Conservation (phyloP, 2,113 vertebrate species). For the Sander vitreus region DNA sequence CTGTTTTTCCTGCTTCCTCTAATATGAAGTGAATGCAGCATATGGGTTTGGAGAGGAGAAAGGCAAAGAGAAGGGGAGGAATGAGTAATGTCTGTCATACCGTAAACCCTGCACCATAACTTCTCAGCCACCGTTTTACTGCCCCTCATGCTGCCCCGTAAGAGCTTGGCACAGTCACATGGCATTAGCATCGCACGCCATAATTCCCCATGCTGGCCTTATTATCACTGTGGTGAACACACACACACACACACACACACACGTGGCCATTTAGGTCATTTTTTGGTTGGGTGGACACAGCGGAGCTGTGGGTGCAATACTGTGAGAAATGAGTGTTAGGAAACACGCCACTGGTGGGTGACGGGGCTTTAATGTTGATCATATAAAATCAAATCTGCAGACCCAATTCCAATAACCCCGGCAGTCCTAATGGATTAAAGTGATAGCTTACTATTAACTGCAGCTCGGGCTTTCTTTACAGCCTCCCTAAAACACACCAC, state of each 20-base stretch:
- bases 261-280: constrained; percentile 40
- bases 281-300: constrained; percentile 54
- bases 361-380: constrained; percentile 65
- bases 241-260: constrained; percentile 29
- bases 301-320: constrained; percentile 45
- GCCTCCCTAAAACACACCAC: constrained; percentile 39
- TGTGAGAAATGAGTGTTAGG: constrained; percentile 53
- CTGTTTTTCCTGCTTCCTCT: constrained; percentile 12
- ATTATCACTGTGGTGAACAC: constrained; percentile 38
- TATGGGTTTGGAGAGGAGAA: constrained; percentile 19
- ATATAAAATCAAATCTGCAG: constrained; percentile 69
- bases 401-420: constrained; percentile 61
- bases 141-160: constrained; percentile 44
- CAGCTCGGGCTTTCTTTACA: constrained; percentile 43
- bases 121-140: constrained; percentile 62
- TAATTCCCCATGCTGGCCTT: constrained; percentile 34
- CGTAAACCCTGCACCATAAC: constrained; percentile 51
- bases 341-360: constrained; percentile 46
- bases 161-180: constrained; percentile 59
- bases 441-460: constrained; percentile 60
- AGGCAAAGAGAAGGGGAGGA: constrained; percentile 38
- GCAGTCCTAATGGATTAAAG: constrained; percentile 68
- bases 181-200: constrained; percentile 44
- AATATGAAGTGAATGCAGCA: constrained; percentile 22
- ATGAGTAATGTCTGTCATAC: constrained; percentile 59